These are phyloP conservation scores for Zosterops lateralis DNA, from an alignment of 2,113 vertebrate species.

Conservation along the genomic window DNA sequence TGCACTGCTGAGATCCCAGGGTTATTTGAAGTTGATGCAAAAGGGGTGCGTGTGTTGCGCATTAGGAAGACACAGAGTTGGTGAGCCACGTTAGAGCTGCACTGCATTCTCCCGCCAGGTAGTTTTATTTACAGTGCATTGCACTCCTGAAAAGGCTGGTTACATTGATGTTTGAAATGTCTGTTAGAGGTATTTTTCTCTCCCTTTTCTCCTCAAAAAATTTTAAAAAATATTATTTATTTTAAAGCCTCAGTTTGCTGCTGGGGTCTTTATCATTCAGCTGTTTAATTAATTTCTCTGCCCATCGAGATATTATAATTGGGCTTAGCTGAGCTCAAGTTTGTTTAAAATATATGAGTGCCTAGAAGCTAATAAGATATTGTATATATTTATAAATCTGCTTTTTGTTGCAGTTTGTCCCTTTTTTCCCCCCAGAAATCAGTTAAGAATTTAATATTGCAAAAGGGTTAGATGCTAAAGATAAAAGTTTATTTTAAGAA, in stretches of 20 bases:
- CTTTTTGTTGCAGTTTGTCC: constrained; percentile 47
- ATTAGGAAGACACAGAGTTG: constrained; percentile 69
- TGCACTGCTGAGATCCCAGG: constrained; percentile 72
- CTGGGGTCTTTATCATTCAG: constrained; percentile 59
- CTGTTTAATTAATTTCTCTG: constrained; percentile 74
- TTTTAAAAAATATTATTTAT: constrained; percentile 28
- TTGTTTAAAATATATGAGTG: constrained; percentile 53
- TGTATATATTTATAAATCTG: constrained; percentile 58
- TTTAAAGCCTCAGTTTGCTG: constrained; percentile 58
- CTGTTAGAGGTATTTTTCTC: background rate
- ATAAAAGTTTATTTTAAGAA: constrained; percentile 60
- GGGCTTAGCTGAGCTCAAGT: constrained; percentile 55
- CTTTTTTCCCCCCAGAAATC: background rate
- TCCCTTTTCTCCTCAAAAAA: background rate
- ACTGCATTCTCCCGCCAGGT: constrained; percentile 16
- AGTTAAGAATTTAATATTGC: constrained; percentile 34
- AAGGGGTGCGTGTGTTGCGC: constrained; percentile 59
- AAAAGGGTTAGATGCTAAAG: constrained; percentile 1
- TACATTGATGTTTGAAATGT: background rate
- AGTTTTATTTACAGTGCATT: constrained; percentile 30
- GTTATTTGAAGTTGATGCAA: constrained; percentile 75
- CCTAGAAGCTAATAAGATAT: constrained; percentile 64
- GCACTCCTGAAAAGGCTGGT: constrained; percentile 36
- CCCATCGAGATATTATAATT: constrained; percentile 68
- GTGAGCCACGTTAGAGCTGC: constrained; percentile 33